Evolutionary conservation across 2,888 invertebrate species (phyloP).

Genomic region (Augochlorella aurata): DNA sequence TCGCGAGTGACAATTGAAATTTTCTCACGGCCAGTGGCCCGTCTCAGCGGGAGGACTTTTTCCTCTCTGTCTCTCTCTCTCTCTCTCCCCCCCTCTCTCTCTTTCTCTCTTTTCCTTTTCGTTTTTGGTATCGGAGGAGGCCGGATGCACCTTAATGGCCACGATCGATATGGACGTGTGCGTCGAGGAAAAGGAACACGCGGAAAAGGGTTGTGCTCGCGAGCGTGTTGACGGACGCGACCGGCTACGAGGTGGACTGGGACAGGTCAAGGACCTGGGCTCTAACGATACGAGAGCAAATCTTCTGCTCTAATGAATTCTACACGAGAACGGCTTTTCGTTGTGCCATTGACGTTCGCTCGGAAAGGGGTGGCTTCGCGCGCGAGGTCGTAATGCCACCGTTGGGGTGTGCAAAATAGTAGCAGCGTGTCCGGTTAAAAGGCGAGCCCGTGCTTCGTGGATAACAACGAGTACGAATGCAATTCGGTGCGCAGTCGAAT

Average conservation of each 20-base stretch:
- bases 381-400: conserved; percentile 1
- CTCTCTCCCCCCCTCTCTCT: background rate
- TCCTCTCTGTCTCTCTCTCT: background rate
- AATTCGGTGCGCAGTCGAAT: background rate
- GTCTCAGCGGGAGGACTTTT: background rate
- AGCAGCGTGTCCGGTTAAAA: background rate
- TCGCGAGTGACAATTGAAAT: conserved; percentile 51
- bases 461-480: background rate
- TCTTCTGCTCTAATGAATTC: conserved; percentile 54
- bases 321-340: conserved; percentile 25
- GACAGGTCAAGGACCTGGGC: conserved; percentile 68
- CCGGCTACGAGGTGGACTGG: conserved; percentile 41
- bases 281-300: conserved; percentile 57
- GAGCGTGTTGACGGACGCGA: conserved; percentile 32
- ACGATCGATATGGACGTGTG: background rate
- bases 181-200: background rate
- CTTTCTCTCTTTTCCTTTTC: background rate
- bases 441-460: background rate
- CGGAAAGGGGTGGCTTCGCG: conserved; percentile 12
- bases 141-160: background rate
- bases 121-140: background rate
- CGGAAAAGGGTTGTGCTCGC: conserved; percentile 5
- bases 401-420: background rate
- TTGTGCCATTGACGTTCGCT: conserved; percentile 39
- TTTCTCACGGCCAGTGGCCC: background rate